A percentile compares a stretch with the other conserved stretches of the same genome.
Conservation (phyloP, 2,888 invertebrate genomes). For the Sialis lutaria region DNA sequence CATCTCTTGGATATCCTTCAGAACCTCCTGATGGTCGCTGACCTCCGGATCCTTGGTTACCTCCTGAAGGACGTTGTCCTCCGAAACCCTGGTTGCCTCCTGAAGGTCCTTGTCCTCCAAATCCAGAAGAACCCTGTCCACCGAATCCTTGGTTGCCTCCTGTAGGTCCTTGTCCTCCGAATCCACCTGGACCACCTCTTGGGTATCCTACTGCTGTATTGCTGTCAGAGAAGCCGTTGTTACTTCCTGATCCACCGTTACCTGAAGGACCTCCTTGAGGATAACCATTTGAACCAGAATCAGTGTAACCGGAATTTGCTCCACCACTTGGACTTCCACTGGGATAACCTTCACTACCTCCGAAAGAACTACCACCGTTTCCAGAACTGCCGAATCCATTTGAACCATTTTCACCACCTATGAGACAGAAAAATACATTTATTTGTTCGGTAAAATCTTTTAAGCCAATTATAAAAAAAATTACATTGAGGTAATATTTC, state of each 20-base stretch:
- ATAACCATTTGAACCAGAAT: constrained; percentile 8
- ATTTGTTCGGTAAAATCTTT: constrained; percentile 11
- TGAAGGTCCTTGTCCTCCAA: constrained; percentile 9
- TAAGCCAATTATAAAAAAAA: not conserved
- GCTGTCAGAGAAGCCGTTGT: constrained; percentile 13
- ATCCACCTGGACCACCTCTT: constrained; percentile 11
- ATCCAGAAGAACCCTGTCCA: constrained; percentile 8
- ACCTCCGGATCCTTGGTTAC: not conserved
- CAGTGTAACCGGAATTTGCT: constrained; percentile 12
- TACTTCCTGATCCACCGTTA: constrained; percentile 3
- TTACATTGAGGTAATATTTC: too few relatives aligned
- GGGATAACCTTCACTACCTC: constrained; percentile 11
- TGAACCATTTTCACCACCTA: not conserved
- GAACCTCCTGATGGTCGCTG: not conserved
- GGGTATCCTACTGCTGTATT: constrained; percentile 12
- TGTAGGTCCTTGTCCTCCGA: constrained; percentile 18
- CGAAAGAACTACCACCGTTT: constrained; percentile 16
- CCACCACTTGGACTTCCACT: constrained; percentile 12
- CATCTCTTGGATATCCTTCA: not conserved
- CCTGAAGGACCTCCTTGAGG: constrained; percentile 7
- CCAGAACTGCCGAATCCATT: constrained; percentile 13
- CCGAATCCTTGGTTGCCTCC: constrained; percentile 11
- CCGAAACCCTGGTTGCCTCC: constrained; percentile 7
- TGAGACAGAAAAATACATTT: too few relatives aligned
- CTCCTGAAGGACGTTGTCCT: constrained; percentile 8